Evolutionary conservation across 2,888 invertebrate genomes (phyloP), one percentile per base, ranked within the genome.

Genomic region (Acrocyrtus sp.): DNA sequence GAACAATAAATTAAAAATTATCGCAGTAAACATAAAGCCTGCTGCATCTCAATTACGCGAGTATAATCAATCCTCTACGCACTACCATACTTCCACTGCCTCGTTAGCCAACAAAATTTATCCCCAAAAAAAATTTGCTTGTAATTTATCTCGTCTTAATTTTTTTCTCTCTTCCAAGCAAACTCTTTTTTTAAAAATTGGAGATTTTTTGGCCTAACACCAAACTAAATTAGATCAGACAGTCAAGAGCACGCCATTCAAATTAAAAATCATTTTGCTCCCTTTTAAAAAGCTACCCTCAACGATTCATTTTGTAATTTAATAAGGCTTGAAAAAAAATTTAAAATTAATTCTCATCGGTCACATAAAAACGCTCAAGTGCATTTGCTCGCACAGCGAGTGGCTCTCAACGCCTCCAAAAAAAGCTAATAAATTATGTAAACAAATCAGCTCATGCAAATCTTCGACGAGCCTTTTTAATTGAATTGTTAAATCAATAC

Each of bases 361-460:
- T 34, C 12, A 34, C 12, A 8, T 34, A 34, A 34, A 34, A 8
- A 34, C 12, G 12, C 34, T 34, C 12, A 12, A 5, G 34, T 34
- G 34, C 34, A 5, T 34, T 12, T 34, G 12, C 5, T 34, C 34
- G 34, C 34, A n/a, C n/a, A n/a, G n/a, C n/a, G n/a, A n/a, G n/a
- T n/a, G n/a, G n/a, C n/a, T n/a, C n/a, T n/a, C n/a, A n/a, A n/a
- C n/a, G 34, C 34, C 5, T 34, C 12, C 34, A 12, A 34, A 43
- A n/a, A 39, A 29, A 43, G 24, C 12, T 21, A 61, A 26, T 34
- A 45, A 19, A 19, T 54, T 19, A 22, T 54, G 47, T 34, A 63
- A 63, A 57, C 61, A 61, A 34, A 65, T 51, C 50, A 67, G 4
- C 45, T 50, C 51, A 34, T 65, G 34, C 39, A 34, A 12, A 34